Conservation (phyloP, 2,797 vertebrate species). For the Sebastes kiyomatsui region DNA sequence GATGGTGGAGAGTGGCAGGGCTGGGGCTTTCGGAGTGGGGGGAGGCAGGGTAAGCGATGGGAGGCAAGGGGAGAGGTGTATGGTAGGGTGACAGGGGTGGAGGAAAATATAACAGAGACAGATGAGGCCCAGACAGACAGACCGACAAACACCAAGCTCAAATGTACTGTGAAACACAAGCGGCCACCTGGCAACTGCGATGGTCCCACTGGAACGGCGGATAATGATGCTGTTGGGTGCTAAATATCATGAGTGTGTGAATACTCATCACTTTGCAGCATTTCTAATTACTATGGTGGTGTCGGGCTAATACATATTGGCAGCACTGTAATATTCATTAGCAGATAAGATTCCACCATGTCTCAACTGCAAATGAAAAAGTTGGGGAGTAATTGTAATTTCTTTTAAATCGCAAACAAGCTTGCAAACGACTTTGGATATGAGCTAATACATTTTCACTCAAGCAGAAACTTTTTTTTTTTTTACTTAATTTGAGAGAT, state of each 20-base stretch:
- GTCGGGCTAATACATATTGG: constrained; percentile 70
- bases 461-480: constrained; percentile 26
- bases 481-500: constrained; percentile 38
- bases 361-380: constrained; percentile 67
- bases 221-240: constrained; percentile 64
- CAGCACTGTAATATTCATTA: constrained; percentile 76
- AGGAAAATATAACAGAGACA: constrained; percentile 71
- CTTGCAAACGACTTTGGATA: constrained; percentile 48
- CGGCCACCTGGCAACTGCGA: constrained; percentile 61
- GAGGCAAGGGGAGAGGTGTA: constrained; percentile 51
- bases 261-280: constrained; percentile 70
- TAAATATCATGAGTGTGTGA: constrained; percentile 72
- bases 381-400: constrained; percentile 56
- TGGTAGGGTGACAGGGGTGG: constrained; percentile 44
- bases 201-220: constrained; percentile 50
- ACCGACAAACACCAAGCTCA: constrained; percentile 69
- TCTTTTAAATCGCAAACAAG: constrained; percentile 54
- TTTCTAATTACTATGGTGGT: constrained; percentile 71
- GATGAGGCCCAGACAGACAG: constrained; percentile 61
- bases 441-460: constrained; percentile 48
- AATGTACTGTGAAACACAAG: constrained; percentile 88
- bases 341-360: constrained; percentile 68
- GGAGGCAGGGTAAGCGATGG: constrained; percentile 68
- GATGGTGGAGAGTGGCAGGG: constrained; percentile 81
- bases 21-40: constrained; percentile 30